Evolutionary conservation across 1,140 invertebrate genomes (phyloP), one percentile per base, ranked within the genome.

Genomic region (Chlorops oryzae): DNA sequence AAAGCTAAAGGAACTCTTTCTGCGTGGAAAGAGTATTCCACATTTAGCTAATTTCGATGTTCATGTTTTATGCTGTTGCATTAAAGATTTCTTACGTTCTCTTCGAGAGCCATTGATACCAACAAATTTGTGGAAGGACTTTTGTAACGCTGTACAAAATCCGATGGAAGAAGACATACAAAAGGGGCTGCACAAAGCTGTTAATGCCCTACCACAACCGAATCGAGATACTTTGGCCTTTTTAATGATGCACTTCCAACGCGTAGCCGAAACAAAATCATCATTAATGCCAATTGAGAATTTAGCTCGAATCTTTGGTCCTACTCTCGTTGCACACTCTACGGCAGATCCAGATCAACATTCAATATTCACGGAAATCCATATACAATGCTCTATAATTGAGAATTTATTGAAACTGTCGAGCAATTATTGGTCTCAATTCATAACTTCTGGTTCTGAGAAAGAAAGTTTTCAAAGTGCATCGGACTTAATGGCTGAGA

Each of bases 191-290:
- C 82, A 81, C 63, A 77, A 83, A 56, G 80, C 82, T 2, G 80
- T 95, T 51, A 77, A 80, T 13, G 77, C 85, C 52, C 67, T 96
- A 28, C 92, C 92, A 4, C 80, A 81, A 47, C 81, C 91, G 1
- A 95, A 96, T 72, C 78, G 87, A 23, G 90, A 96, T 63, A 93
- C 90, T 1, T 67, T 96, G 20, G 89, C 91, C 2, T 95, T 84
- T 62, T 65, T 96, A 3, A 80, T 92, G 32, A 66, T 91, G 3
- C 92, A 96, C 75, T 78, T 94, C 34, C 86, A 90, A 72, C 82
- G 77, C 57, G 53, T 72, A 49, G 81, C 87, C 1, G 78, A 82
- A 53, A 77, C 77, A 50, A 74, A 77, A 0, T 83, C 84, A 22
- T 87, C 85, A 45, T 85, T 86, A 72, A 94, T 93, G 90, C 81